These are phyloP conservation scores for Mermis nigrescens DNA, from an alignment of 2,888 invertebrate species.

Conservation along the genomic window DNA sequence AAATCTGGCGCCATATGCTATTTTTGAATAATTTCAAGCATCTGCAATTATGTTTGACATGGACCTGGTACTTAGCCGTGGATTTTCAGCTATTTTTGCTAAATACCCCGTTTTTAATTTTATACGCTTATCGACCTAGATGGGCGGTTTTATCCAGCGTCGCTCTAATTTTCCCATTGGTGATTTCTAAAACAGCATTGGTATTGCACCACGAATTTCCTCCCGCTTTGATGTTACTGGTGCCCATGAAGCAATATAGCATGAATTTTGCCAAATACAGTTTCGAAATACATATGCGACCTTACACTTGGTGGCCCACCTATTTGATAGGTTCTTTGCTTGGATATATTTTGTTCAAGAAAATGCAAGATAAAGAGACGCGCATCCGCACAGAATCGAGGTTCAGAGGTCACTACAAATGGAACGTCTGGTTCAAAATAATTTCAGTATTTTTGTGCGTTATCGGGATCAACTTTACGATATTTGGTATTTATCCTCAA, in stretches of 20 bases:
- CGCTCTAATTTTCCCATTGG: neutral
- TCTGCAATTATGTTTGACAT: neutral
- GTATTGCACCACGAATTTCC: neutral
- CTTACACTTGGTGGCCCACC: neutral
- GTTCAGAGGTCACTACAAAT: neutral
- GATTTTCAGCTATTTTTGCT: neutral
- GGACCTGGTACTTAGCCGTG: slow-evolving; percentile 2
- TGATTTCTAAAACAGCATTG: neutral
- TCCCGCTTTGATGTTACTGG: neutral
- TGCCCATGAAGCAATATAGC: neutral
- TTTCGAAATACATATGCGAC: neutral
- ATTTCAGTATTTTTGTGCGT: neutral
- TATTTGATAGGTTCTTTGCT: neutral
- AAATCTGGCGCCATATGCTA: neutral
- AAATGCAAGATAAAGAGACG: neutral
- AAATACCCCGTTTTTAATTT: neutral
- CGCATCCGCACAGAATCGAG: neutral
- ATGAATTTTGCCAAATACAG: neutral
- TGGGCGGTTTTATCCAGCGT: neutral
- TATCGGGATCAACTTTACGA: neutral
- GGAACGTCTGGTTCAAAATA: neutral
- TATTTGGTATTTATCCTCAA: neutral
- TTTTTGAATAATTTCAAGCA: neutral
- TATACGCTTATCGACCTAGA: neutral
- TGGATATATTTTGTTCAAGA: neutral